Percentiles rank a stretch among this genome's conserved stretches.
These are phyloP conservation scores for Iguana delicatissima DNA, from an alignment of 2,797 vertebrate species.

Conservation along the genomic window DNA sequence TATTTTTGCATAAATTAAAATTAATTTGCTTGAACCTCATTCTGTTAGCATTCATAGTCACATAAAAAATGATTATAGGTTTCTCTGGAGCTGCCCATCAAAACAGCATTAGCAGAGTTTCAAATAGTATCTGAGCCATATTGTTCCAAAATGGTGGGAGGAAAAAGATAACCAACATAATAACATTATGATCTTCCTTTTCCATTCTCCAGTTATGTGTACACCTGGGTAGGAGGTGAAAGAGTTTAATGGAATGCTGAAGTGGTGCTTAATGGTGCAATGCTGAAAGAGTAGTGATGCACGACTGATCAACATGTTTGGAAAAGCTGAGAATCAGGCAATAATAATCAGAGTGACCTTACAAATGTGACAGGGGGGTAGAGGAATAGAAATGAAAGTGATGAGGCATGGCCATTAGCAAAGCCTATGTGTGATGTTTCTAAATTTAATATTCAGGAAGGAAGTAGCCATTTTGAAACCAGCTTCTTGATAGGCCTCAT, in stretches of 20 bases:
- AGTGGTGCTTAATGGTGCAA: constrained; percentile 17
- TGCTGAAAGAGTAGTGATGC: constrained; percentile 17
- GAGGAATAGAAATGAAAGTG: constrained; percentile 10
- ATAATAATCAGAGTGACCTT: constrained; percentile 21
- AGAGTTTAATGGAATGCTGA: background rate
- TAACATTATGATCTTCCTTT: background rate
- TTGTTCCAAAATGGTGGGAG: background rate
- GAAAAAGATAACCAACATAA: background rate
- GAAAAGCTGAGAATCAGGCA: background rate
- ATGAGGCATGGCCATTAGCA: constrained; percentile 1
- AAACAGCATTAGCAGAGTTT: background rate
- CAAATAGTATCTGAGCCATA: background rate
- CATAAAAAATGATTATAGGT: background rate
- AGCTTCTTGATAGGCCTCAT: background rate
- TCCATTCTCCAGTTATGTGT: background rate
- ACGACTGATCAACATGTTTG: constrained; percentile 17
- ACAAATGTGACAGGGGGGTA: constrained; percentile 16
- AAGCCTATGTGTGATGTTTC: background rate
- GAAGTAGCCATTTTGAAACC: background rate
- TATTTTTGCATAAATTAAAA: background rate
- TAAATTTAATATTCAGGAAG: background rate
- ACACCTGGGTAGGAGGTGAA: constrained; percentile 1
- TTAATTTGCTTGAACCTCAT: background rate
- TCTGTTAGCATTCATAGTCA: background rate
- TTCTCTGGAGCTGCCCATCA: background rate